A percentile compares a stretch with the other conserved stretches of the same genome.
Evolutionary conservation across 2,888 invertebrate species (phyloP).

Genomic region (Ferdinandea cuprea): DNA sequence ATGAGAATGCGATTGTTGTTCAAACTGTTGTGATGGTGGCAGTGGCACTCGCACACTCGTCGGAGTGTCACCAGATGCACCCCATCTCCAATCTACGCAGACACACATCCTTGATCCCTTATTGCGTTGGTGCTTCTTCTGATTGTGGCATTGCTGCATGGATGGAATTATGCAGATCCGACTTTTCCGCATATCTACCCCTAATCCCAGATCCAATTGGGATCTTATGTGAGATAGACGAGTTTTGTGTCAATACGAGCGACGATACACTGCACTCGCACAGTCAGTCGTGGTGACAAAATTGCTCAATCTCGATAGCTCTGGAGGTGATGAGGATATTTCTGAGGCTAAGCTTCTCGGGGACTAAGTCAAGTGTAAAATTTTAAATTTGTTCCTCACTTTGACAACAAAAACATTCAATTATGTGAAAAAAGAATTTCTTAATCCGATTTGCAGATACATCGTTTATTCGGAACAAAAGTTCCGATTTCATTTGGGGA

Average conservation of each 20-base stretch:
- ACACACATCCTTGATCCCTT: conserved; percentile 29
- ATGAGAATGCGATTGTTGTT: conserved; percentile 18
- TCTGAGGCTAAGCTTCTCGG: conserved; percentile 18
- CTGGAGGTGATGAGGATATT: background rate
- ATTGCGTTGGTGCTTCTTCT: conserved; percentile 28
- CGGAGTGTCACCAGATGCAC: conserved; percentile 56
- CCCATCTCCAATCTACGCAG: conserved; percentile 2
- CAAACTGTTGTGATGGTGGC: conserved; percentile 8
- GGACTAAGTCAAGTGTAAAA: conserved; percentile 83
- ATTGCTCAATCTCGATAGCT: conserved; percentile 45
- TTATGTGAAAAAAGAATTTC: conserved; percentile 82
- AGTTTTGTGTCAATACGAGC: conserved; percentile 50
- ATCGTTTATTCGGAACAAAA: conserved; percentile 70
- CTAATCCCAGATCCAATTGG: conserved; percentile 70
- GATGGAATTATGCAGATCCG: conserved; percentile 74
- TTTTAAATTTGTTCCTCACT: conserved; percentile 83
- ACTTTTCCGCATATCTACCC: conserved; percentile 75
- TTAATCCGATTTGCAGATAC: conserved; percentile 81
- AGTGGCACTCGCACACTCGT: background rate
- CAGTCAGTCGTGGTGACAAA: conserved; percentile 29
- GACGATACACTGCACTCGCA: conserved; percentile 15
- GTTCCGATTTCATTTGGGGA: conserved; percentile 2
- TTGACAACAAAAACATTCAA: conserved; percentile 81
- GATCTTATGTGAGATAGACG: conserved; percentile 72
- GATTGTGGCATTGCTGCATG: conserved; percentile 53